Base-by-base conservation (phyloP, 2,113 vertebrate genomes). In the Thunnus maccoyii region DNA sequence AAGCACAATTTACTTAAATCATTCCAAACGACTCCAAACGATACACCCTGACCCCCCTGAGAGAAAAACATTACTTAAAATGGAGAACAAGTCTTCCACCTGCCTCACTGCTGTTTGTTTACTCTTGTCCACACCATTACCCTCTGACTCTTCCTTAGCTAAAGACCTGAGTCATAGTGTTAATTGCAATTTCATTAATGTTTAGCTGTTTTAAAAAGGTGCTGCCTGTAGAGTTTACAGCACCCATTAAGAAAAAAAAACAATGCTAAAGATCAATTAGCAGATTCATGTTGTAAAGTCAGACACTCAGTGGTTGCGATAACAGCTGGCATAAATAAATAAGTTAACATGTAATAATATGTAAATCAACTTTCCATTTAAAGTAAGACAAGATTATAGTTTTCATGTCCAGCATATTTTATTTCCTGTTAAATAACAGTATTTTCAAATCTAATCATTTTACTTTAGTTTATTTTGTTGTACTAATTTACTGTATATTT, bases 101-200 rank as follows among this genome's bases (percentile, higher is more conserved):
- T 58, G 66, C 71, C 25, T 83, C 55, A 44, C 48, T 70, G 57
- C 36, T 68, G 75, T 79, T 82, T 82, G 79, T 79, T 78, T 75
- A 81, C 51, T 69, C 64, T 66, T 85, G 54, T 22, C 51, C 48
- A 72, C 65, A 61, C 63, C 67, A 80, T 85, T 86, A 83, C 36
- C 67, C 76, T 80, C 72, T 10, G 20, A 55, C 54, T 55, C 54
- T 20, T 20, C 16, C 54, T 20, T 20, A 76, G 69, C 32, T 73
- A 51, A 80, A 75, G 30, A 67, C 25, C 56, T 52, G 36, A 41
- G 36, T 52, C 54, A 58, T n/a, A 1, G n/a, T 55, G 57, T 68
- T 88, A 82, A 88, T 69, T 88, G 71, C 44, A 56, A 56, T 68
- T 79, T 65, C 36, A 66, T 75, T 80, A 16, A 58, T 47, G 25